These are phyloP conservation scores for Eupithecia tripunctaria DNA, from an alignment of 2,888 invertebrate genomes.

Conservation along the genomic window DNA sequence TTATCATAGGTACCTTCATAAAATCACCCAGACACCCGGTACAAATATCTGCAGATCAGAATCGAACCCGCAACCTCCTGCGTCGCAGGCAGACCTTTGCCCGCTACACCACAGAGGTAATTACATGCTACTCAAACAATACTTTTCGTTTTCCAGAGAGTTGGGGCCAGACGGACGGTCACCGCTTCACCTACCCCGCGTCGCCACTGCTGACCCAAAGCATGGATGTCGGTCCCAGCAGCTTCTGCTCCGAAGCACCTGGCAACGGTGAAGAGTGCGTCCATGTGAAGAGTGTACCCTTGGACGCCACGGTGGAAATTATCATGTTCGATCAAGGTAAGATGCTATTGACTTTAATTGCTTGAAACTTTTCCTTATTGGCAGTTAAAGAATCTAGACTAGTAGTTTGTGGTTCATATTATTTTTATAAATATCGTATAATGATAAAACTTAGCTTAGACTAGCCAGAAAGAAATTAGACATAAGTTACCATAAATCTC, in stretches of 20 bases:
- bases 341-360: neutral
- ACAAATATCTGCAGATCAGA: no score
- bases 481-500: no score
- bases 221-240: slow-evolving; percentile 81
- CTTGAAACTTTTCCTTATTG: slow-evolving; percentile 1
- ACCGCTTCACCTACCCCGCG: slow-evolving; percentile 90
- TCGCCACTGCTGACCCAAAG: slow-evolving; percentile 91
- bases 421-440: no score
- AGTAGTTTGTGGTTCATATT: no score
- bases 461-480: no score
- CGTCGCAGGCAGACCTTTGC: no score
- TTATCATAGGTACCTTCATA: no score
- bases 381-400: neutral
- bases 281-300: slow-evolving; percentile 87
- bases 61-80: no score
- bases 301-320: slow-evolving; percentile 89
- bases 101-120: no score
- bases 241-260: slow-evolving; percentile 77
- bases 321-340: slow-evolving; percentile 90
- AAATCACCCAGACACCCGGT: no score
- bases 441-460: no score
- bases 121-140: neutral
- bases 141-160: slow-evolving; percentile 65
- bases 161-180: slow-evolving; percentile 87
- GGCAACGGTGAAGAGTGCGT: slow-evolving; percentile 86